Percentiles rank a stretch among this genome's conserved stretches.
Conservation (phyloP, 2,888 invertebrate species). For the Drosophila crucigera region DNA sequence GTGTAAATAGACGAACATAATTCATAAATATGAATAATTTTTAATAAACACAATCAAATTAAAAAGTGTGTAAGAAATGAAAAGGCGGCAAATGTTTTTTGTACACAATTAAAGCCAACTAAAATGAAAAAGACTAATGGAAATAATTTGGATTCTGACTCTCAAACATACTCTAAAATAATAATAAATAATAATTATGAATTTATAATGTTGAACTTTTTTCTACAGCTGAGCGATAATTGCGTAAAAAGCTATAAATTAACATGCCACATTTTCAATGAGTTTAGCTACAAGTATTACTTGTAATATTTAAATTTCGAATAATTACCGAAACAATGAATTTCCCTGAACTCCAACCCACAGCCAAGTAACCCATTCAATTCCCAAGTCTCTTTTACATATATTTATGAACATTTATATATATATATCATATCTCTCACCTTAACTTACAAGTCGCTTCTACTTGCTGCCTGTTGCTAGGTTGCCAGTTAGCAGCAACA, state of each 20-base stretch:
- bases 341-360: background rate
- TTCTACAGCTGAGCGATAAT: background rate
- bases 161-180: background rate
- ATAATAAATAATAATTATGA: background rate
- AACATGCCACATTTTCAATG: background rate
- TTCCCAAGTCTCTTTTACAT: background rate
- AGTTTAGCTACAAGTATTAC: background rate
- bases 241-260: background rate
- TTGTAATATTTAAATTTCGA: background rate
- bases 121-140: background rate
- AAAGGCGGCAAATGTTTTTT: background rate
- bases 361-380: background rate
- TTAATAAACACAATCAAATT: background rate
- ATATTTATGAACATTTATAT: conserved; percentile 1
- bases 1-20: conserved; percentile 12
- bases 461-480: conserved; percentile 42
- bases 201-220: background rate
- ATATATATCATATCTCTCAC: conserved; percentile 29
- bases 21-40: conserved; percentile 22
- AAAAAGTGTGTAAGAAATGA: background rate
- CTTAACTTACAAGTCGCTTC: background rate
- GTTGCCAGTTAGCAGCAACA: conserved; percentile 14
- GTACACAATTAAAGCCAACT: background rate
- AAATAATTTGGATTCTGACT: background rate
- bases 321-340: background rate